Evolutionary conservation across 1,140 invertebrate genomes (phyloP), one percentile per base, ranked within the genome.

Genomic region (Capitella teleta): DNA sequence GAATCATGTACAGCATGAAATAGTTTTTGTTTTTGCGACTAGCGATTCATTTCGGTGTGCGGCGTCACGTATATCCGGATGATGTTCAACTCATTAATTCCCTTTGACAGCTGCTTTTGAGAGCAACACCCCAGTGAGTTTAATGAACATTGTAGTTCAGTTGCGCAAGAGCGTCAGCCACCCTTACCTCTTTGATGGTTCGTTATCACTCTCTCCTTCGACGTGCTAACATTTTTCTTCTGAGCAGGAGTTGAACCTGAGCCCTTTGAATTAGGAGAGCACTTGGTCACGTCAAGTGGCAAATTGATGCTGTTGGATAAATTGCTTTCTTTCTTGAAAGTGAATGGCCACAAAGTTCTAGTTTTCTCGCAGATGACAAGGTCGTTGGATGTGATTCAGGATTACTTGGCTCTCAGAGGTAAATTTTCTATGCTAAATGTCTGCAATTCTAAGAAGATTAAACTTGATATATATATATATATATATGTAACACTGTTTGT

Each of bases 281-380:
- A 74, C 54, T 57, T 74, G 32, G 63, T 74, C 2, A 63, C 65
- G 36, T 57, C 58, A 0, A 72, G 69, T 55, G 89, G 89, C 1
- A 97, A 98, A 71, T 75, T 97, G 24, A 82, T 83, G 41, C 85
- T 94, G 8, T 72, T 98, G 19, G 91, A 97, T 63, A 79, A 79
- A 21, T 73, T 97, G 36, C 68, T 98, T 18, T 82, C 77, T 32
- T 78, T 82, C 47, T 72, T 97, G 1, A 90, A 94, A 60, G 80
- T 83, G 49, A 80, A 84, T 55, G 87, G 87, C 0, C 91, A 97
- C 72, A 76, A 91, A 53, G 92, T 96, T 0, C 76, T 97, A 5
- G 89, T 97, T 59, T 98, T 95, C 70, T 94, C 91, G 4, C 92
- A 96, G 72, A 95, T 97, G 89, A 93, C 88, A 0, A 85, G 87